Evolutionary conservation across 2,797 vertebrate species (phyloP), one percentile per base, ranked within the genome.

Genomic region (Cirrhinus molitorella): DNA sequence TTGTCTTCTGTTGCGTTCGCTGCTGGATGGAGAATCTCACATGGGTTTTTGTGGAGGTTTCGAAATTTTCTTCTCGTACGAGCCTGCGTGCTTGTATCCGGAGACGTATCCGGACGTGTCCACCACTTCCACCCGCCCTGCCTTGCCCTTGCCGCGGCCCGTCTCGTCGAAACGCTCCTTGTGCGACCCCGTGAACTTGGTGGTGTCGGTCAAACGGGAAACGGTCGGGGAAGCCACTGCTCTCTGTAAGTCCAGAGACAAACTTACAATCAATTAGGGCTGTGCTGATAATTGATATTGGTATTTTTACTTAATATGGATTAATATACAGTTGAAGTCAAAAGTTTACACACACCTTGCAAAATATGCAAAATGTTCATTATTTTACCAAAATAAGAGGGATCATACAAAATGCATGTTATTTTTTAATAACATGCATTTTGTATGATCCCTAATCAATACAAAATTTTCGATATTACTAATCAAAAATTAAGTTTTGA

Each of bases 101-200:
- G 96, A 94, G 88, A 99, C 98, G 5, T 99, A 99, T 90, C 98
- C 98, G 0, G 97, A 98, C 21, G 93, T 94, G 88, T 99, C 97
- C 86, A 97, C 96, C 89, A 97, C 83, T 87, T 99, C 97, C 85
- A 98, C 97, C 3, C 98, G 95, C 19, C 98, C 98, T 0, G 98
- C 97, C 92, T 94, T 98, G 85, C 98, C 98, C 92, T 96, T 97
- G 86, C 98, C 98, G 17, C 96, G 96, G 51, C 98, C 98, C 0
- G 94, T 95, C 71, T 94, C 81, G 88, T 99, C 98, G 40, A 99
- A 99, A 5, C 98, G 96, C 92, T 98, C 97, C 92, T 98, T 99
- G 94, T 99, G 98, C 63, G 97, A 99, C 51, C 98, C 98, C 0
- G 98, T 99, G 91, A 99, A 99, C 94, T 96, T 98, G 89, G 92